These are phyloP conservation scores for Holacanthella duospinosa DNA, from an alignment of 2,888 invertebrate species.

Conservation along the genomic window DNA sequence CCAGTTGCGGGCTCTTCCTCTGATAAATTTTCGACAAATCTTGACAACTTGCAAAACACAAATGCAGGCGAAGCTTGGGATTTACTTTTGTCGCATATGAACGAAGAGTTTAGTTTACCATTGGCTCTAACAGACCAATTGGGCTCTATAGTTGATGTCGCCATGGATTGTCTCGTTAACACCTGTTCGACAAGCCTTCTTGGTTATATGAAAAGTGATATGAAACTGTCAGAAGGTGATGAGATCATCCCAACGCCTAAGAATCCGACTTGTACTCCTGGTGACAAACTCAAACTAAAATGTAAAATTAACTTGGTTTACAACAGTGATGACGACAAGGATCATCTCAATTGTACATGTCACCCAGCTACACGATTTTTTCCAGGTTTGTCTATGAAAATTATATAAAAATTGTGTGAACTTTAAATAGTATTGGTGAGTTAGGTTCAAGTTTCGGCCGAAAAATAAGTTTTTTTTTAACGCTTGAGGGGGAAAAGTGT, in stretches of 20 bases:
- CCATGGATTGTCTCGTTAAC: background rate
- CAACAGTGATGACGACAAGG: background rate
- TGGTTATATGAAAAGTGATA: background rate
- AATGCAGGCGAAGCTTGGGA: background rate
- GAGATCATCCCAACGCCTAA: background rate
- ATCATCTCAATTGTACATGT: background rate
- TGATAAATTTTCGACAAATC: background rate
- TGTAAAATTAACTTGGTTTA: background rate
- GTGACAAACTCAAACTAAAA: background rate
- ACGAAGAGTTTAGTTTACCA: background rate
- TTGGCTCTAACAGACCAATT: background rate
- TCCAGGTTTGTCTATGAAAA: too few species aligned
- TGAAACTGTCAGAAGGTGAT: background rate
- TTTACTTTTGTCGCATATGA: background rate
- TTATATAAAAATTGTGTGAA: too few species aligned
- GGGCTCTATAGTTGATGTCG: background rate
- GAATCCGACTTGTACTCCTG: background rate
- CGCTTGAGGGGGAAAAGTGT: too few species aligned
- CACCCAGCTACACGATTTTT: background rate
- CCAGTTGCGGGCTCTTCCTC: background rate
- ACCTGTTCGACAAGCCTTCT: background rate
- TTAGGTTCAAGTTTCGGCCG: too few species aligned
- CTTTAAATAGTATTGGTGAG: too few species aligned
- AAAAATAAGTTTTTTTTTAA: too few species aligned
- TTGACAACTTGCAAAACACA: background rate